phyloP scores from a whole-genome alignment of 2,113 vertebrate species.

The Vidua chalybeata region DNA sequence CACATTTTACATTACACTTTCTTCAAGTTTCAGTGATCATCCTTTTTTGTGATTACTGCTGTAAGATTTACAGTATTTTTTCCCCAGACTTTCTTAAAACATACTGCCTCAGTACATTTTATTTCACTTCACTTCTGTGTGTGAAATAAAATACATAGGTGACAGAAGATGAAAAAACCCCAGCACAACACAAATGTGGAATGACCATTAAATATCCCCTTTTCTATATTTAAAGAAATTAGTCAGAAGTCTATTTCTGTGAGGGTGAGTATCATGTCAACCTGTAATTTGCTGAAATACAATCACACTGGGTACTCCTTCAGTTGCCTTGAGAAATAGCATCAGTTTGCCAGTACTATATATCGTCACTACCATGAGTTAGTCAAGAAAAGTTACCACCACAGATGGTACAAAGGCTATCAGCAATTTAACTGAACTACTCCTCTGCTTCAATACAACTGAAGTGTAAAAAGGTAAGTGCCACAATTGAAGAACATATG shows the following conservation, averaged over 20 bases:
- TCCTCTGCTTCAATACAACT: neutral
- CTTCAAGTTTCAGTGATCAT: neutral
- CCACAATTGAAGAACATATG: rapidly evolving
- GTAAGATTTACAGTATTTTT: neutral
- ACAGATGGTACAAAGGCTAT: neutral
- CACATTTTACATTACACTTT: neutral
- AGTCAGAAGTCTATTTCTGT: neutral
- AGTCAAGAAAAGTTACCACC: neutral
- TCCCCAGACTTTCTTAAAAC: neutral
- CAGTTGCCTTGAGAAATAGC: neutral
- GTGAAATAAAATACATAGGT: rapidly evolving
- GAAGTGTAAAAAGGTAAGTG: neutral
- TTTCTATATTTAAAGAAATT: neutral
- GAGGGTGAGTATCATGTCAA: neutral
- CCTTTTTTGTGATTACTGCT: neutral
- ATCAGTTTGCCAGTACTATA: neutral
- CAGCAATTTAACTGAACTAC: neutral
- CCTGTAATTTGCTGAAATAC: neutral
- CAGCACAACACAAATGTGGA: neutral
- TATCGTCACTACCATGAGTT: neutral
- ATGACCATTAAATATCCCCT: neutral
- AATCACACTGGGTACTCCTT: neutral
- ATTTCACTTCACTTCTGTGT: neutral
- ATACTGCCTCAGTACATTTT: neutral
- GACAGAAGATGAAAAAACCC: neutral